Percentiles rank a stretch among this genome's conserved stretches.
phyloP scores from a whole-genome alignment of 2,888 invertebrate genomes.

The Diarsia dahlii region DNA sequence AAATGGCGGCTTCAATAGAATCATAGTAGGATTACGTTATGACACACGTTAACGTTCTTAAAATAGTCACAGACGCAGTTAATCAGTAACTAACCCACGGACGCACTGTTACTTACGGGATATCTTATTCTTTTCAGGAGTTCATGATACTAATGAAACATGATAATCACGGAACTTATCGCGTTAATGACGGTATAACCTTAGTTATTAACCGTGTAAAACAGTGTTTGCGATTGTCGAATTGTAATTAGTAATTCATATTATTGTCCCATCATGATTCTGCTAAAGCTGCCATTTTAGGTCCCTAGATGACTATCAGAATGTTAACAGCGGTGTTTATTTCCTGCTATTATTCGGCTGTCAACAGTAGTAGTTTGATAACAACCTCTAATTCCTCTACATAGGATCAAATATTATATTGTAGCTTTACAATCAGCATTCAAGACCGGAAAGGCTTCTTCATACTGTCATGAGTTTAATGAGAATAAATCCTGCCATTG shows the following conservation, averaged over 20 bases:
- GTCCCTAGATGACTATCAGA: not conserved
- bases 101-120: no score
- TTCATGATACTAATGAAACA: no score
- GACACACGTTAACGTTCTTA: no score
- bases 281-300: not conserved
- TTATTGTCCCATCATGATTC: not conserved
- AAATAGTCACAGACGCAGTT: no score
- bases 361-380: not conserved
- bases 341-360: not conserved
- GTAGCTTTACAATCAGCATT: not conserved
- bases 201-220: no score
- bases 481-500: not conserved
- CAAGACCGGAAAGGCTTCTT: not conserved
- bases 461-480: not conserved
- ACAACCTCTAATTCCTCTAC: not conserved
- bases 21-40: no score
- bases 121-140: no score
- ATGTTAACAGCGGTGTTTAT: not conserved
- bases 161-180: no score
- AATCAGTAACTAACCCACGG: no score
- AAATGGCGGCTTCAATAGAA: no score
- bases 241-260: not conserved
- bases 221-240: no score
- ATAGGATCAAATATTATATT: not conserved
- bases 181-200: no score